Conservation (phyloP, 1,140 invertebrate genomes). For the Ips typographus region DNA sequence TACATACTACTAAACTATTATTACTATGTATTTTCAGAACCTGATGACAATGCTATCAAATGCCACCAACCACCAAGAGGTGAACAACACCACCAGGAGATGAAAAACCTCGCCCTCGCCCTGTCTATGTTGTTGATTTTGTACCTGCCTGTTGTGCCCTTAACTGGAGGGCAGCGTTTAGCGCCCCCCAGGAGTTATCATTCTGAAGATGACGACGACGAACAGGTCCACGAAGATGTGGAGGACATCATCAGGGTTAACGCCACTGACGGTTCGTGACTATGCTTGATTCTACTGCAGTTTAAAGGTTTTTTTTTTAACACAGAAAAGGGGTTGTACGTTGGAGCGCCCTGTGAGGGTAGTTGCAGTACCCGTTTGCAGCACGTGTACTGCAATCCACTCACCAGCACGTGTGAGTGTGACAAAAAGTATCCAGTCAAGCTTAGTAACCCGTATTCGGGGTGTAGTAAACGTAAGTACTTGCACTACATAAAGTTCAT, state of each 20-base stretch:
- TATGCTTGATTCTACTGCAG: background rate
- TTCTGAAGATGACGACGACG: constrained; percentile 45
- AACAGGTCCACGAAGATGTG: constrained; percentile 38
- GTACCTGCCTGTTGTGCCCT: constrained; percentile 38
- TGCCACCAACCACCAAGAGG: constrained; percentile 37
- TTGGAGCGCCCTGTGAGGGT: constrained; percentile 75
- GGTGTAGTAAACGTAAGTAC: constrained; percentile 78
- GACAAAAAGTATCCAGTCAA: constrained; percentile 75
- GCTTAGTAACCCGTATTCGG: constrained; percentile 66
- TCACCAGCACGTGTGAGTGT: constrained; percentile 70
- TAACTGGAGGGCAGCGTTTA: constrained; percentile 39
- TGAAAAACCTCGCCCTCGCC: constrained; percentile 39
- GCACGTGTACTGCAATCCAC: constrained; percentile 74
- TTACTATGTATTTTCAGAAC: constrained; percentile 1
- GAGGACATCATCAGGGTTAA: constrained; percentile 23
- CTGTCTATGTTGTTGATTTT: constrained; percentile 40
- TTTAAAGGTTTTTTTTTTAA: constrained; percentile 34
- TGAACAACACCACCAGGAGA: constrained; percentile 40
- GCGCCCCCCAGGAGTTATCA: constrained; percentile 43
- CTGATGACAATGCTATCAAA: constrained; percentile 40
- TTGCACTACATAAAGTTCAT: too few species aligned
- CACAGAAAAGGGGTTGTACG: constrained; percentile 68
- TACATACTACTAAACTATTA: background rate
- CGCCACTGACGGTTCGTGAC: constrained; percentile 32
- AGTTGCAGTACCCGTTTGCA: constrained; percentile 69